Evolutionary conservation across 2,888 invertebrate genomes (phyloP).

Genomic region (Sinelater perroti): DNA sequence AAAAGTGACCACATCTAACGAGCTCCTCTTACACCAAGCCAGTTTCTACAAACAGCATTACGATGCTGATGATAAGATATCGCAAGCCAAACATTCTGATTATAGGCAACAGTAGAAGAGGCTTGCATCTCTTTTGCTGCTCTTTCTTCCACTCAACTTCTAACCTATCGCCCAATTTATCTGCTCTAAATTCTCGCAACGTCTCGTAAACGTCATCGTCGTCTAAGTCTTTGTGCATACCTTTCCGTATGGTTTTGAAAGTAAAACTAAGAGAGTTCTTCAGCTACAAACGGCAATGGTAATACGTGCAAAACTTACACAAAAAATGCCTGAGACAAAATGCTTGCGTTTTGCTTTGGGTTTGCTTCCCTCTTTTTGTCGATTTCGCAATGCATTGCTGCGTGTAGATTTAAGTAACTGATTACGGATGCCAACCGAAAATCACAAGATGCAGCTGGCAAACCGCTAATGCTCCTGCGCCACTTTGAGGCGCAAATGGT

Average conservation of each 20-base stretch:
- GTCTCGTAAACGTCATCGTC: slow-evolving; percentile 69
- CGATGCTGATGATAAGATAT: slow-evolving; percentile 30
- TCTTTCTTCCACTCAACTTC: slow-evolving; percentile 49
- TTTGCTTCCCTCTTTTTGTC: slow-evolving; percentile 61
- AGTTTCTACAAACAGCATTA: slow-evolving; percentile 30
- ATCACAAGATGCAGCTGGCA: too few species aligned
- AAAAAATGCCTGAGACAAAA: slow-evolving; percentile 70
- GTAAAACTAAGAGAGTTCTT: slow-evolving; percentile 25
- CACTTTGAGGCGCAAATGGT: background rate
- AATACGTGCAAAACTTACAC: slow-evolving; percentile 70
- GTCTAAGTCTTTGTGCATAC: slow-evolving; percentile 70
- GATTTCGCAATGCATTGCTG: background rate
- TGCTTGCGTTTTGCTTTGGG: slow-evolving; percentile 70
- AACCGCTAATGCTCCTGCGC: too few species aligned
- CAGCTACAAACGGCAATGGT: background rate
- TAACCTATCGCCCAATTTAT: slow-evolving; percentile 62
- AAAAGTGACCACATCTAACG: background rate
- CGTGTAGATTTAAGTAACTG: too few species aligned
- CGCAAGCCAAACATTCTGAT: slow-evolving; percentile 35
- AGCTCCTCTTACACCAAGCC: slow-evolving; percentile 36
- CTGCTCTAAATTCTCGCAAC: slow-evolving; percentile 63
- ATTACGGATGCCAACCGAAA: too few species aligned
- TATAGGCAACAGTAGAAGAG: slow-evolving; percentile 28
- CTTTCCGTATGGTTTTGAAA: slow-evolving; percentile 60
- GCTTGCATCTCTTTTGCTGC: slow-evolving; percentile 23